These are phyloP conservation scores for Eciton burchellii DNA, from an alignment of 1,140 invertebrate genomes.

Conservation along the genomic window DNA sequence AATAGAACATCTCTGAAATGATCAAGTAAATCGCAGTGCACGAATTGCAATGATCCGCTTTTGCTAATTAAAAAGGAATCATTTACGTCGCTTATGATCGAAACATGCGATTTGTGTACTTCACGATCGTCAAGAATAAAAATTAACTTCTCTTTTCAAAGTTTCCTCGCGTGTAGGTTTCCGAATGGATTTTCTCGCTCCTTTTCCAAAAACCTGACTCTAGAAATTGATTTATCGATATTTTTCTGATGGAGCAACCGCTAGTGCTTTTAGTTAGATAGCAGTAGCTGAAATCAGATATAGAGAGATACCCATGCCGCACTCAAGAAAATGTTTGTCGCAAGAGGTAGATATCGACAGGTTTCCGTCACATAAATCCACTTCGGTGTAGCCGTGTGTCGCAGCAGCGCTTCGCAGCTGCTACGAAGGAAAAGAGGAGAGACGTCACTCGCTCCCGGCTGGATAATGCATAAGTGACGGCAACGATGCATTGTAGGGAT, in stretches of 20 bases:
- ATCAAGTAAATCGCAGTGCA: background rate
- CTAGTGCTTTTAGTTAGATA: constrained; percentile 47
- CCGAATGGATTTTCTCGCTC: background rate
- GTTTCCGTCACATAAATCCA: constrained; percentile 65
- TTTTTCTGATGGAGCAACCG: background rate
- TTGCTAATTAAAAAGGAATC: background rate
- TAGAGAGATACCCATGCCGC: constrained; percentile 22
- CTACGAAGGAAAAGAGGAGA: constrained; percentile 18
- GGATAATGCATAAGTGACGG: constrained; percentile 64
- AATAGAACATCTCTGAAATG: background rate
- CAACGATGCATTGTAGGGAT: constrained; percentile 36
- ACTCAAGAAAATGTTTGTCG: constrained; percentile 56
- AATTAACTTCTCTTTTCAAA: background rate
- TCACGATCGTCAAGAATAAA: constrained; percentile 7
- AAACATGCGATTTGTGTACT: background rate
- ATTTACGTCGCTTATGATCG: background rate
- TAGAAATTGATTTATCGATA: constrained; percentile 49
- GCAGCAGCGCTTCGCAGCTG: background rate
- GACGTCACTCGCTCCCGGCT: constrained; percentile 37
- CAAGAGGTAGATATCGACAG: constrained; percentile 55
- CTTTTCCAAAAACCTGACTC: constrained; percentile 33
- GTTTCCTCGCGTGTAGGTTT: constrained; percentile 1
- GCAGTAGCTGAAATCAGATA: constrained; percentile 46
- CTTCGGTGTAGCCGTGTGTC: constrained; percentile 33
- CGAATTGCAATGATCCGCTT: background rate